Conservation (phyloP, 2,113 vertebrate genomes). For the Petroica traversi region DNA sequence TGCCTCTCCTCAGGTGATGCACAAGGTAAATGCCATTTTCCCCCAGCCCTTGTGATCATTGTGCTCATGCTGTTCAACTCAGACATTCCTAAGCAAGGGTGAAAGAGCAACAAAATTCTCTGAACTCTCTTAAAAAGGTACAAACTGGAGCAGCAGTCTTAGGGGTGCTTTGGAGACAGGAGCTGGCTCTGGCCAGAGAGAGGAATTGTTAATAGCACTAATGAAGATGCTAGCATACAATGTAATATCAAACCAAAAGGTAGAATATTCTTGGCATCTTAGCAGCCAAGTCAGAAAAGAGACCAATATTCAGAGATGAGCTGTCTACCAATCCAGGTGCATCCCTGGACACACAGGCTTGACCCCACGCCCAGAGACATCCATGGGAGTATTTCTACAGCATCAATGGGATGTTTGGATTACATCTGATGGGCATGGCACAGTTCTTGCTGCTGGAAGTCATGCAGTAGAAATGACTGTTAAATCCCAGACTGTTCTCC, state of each 20-base stretch:
- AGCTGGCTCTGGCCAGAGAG: neutral
- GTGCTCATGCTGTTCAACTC: neutral
- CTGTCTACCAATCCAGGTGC: accelerated
- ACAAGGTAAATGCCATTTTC: neutral
- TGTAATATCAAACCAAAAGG: neutral
- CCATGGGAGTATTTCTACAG: neutral
- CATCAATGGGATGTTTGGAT: neutral
- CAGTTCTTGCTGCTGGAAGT: neutral
- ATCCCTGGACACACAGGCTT: neutral
- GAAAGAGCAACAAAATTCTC: neutral
- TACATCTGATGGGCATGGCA: neutral
- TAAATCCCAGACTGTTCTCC: neutral
- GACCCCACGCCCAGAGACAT: neutral
- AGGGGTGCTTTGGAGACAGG: neutral
- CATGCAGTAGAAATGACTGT: neutral
- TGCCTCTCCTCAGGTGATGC: neutral
- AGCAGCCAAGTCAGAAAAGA: neutral
- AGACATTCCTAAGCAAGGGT: neutral
- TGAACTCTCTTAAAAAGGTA: neutral
- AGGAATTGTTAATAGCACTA: neutral
- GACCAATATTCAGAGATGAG: neutral
- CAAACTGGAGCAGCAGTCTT: accelerated
- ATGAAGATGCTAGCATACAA: neutral
- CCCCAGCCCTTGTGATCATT: neutral
- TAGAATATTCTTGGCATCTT: neutral